Evolutionary conservation across 2,888 invertebrate genomes (phyloP), one percentile per base, ranked within the genome.

Genomic region (Odiellus spinosus): DNA sequence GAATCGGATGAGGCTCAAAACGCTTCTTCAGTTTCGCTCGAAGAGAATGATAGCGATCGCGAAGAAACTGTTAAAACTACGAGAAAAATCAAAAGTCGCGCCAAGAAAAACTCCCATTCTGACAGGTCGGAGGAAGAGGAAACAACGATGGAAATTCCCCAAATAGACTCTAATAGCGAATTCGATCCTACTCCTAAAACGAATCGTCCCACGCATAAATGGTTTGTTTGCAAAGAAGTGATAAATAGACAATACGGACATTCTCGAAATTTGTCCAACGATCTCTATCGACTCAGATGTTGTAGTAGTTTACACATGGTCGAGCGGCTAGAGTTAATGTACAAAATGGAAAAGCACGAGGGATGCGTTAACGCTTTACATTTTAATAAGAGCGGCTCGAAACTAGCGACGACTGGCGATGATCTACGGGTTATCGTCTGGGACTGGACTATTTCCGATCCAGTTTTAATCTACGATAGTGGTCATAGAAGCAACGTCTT

Each of bases 341-440:
- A 79, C 58, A 75, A 76, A 59, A 71, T 93, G 58, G 74, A 78
- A 51, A 76, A 77, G 54, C 93, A 93, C 65, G 73, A 70, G 58
- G 90, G 90, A 51, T 91, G 91, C 71, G 91, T 93, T 3, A 93
- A 93, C 70, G 80, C 84, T 50, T 74, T 93, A 47, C 81, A 86
- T 68, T 93, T 93, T 66, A 90, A 90, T 63, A 76, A 76, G 51
- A 70, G 75, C 64, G 83, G 83, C 2, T 74, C 77, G 39, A 70
- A 83, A 40, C 67, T 93, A 51, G 86, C 82, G 3, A 86, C 86
- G 55, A 90, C 88, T 1, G 88, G 91, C 0, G 93, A 95, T 68
- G 93, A 95, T 69, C 75, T 80, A 43, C 74, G 76, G 51, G 77
- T 91, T 5, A 75, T 82, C 11, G 68, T 95, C 10, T 93, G 93